Conservation (phyloP, 2,888 invertebrate genomes). For the Protodeltote pygarga region DNA sequence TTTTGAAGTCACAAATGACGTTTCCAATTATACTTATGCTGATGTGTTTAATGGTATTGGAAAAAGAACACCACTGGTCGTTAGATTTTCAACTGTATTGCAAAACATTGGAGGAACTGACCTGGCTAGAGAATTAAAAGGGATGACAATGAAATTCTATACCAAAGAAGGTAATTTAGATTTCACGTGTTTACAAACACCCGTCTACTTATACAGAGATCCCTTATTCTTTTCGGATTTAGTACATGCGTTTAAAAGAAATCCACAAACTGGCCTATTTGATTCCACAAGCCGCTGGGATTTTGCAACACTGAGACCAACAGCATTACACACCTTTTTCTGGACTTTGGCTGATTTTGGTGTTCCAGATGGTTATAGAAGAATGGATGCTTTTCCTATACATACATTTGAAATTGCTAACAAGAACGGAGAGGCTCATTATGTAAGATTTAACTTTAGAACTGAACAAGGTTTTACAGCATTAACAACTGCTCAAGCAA, state of each 20-base stretch:
- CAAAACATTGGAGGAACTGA: conserved; percentile 89
- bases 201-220: conserved; percentile 85
- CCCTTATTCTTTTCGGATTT: conserved; percentile 83
- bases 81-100: conserved; percentile 86
- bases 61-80: conserved; percentile 85
- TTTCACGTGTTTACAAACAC: conserved; percentile 79
- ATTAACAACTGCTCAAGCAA: conserved; percentile 88
- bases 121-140: conserved; percentile 62
- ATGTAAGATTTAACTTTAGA: conserved; percentile 95
- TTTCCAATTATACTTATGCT: conserved; percentile 87
- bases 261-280: conserved; percentile 81
- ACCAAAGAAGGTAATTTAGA: conserved; percentile 64
- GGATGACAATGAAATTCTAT: conserved; percentile 72
- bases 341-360: conserved; percentile 94
- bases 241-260: conserved; percentile 84
- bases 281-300: conserved; percentile 80
- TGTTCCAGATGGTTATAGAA: conserved; percentile 94
- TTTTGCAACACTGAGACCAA: conserved; percentile 82
- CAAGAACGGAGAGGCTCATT: conserved; percentile 88
- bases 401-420: conserved; percentile 96
- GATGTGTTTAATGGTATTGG: conserved; percentile 87
- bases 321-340: conserved; percentile 91
- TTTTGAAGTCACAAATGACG: conserved; percentile 93
- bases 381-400: conserved; percentile 96
- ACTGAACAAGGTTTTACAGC: conserved; percentile 94